Evolutionary conservation across 1,140 invertebrate species (phyloP).

Genomic region (Physella acuta): DNA sequence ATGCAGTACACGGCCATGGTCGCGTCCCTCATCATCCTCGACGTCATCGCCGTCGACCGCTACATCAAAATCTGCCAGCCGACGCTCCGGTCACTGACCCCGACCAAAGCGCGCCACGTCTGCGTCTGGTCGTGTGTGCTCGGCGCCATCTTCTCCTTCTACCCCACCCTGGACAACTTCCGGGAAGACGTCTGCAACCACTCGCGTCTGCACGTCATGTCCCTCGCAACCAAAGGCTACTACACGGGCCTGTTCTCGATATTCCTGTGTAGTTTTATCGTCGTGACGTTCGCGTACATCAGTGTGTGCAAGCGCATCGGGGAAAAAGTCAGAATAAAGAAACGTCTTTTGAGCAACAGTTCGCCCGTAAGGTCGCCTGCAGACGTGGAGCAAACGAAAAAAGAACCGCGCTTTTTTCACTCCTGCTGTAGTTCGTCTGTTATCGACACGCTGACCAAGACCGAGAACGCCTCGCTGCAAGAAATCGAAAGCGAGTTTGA

Average conservation of each 20-base stretch:
- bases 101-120: neutral
- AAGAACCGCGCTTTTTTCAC: too few relatives aligned
- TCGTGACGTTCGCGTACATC: conserved; percentile 10
- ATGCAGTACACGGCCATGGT: conserved; percentile 11
- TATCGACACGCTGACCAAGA: neutral
- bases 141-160: neutral
- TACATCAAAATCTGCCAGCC: conserved; percentile 14
- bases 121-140: neutral
- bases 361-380: neutral
- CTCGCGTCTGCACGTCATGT: neutral
- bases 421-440: too few relatives aligned
- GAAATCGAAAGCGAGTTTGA: neutral
- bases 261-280: conserved; percentile 1
- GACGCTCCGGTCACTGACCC: neutral
- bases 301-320: conserved; percentile 12
- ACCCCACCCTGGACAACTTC: neutral
- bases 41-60: conserved; percentile 2
- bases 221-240: neutral
- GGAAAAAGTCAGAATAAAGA: neutral
- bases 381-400: too few relatives aligned
- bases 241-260: neutral
- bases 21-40: neutral
- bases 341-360: neutral
- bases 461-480: neutral
- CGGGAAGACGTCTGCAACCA: neutral